A percentile compares a stretch with the other conserved stretches of the same genome.
These are phyloP conservation scores for Sycobia sp. DNA, from an alignment of 1,140 invertebrate genomes.

Conservation along the genomic window DNA sequence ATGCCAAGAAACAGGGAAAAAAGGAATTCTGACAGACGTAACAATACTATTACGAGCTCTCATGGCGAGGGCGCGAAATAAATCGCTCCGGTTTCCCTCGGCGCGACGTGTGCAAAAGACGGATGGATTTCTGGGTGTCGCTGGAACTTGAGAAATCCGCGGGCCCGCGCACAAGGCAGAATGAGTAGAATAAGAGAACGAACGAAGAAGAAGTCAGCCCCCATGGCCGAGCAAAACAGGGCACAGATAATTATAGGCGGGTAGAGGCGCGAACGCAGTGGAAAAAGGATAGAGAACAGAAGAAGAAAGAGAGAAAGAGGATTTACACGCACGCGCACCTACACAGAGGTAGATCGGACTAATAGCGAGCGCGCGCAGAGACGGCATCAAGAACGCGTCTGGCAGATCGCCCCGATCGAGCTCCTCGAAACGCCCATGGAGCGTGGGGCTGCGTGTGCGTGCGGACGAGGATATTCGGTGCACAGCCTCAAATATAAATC, in stretches of 20 bases:
- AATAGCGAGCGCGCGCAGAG: not conserved
- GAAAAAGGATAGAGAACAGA: conserved; percentile 2
- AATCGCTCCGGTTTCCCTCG: conserved; percentile 30
- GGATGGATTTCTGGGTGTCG: conserved; percentile 20
- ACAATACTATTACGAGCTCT: conserved; percentile 32
- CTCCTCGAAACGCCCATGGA: conserved; percentile 49
- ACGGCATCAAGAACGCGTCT: not conserved
- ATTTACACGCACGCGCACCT: not conserved
- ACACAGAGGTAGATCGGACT: not conserved
- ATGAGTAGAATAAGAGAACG: conserved; percentile 19
- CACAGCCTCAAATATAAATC: conserved; percentile 53
- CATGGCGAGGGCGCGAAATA: conserved; percentile 22
- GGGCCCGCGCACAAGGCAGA: not conserved
- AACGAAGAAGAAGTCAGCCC: not conserved
- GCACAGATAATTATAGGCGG: conserved; percentile 22
- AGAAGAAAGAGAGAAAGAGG: conserved; percentile 1
- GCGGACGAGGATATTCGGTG: too few species aligned
- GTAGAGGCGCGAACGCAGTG: not conserved
- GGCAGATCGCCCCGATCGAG: conserved; percentile 38
- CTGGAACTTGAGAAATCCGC: conserved; percentile 19
- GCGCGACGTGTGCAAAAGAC: conserved; percentile 35
- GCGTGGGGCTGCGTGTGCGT: too few species aligned
- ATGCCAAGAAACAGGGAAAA: conserved; percentile 2
- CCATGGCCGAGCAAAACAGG: not conserved
- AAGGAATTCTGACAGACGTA: conserved; percentile 32